A percentile compares a stretch with the other conserved stretches of the same genome.
These are phyloP conservation scores for Eupithecia pulchellata DNA, from an alignment of 2,888 invertebrate species.

Conservation along the genomic window DNA sequence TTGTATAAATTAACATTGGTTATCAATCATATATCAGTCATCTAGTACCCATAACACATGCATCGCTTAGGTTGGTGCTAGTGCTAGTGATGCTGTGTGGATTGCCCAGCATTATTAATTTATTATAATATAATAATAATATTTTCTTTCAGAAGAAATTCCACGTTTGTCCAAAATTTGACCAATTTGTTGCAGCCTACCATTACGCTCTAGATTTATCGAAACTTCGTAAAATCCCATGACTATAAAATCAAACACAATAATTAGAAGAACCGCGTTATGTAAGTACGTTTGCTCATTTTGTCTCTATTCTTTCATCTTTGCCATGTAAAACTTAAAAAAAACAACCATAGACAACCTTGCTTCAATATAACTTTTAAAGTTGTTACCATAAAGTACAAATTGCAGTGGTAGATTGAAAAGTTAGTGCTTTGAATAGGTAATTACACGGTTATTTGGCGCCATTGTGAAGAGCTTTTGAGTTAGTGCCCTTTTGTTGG, in stretches of 20 bases:
- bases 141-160: too few relatives aligned
- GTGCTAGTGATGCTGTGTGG: too few relatives aligned
- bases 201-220: neutral
- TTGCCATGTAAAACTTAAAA: constrained; percentile 38
- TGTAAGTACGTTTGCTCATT: constrained; percentile 51
- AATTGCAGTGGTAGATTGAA: constrained; percentile 3
- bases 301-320: constrained; percentile 45
- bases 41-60: too few relatives aligned
- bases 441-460: constrained; percentile 82
- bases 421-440: constrained; percentile 68
- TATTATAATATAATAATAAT: too few relatives aligned
- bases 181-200: neutral
- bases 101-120: too few relatives aligned
- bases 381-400: neutral
- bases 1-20: too few relatives aligned
- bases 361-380: constrained; percentile 2
- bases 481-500: constrained; percentile 64
- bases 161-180: neutral
- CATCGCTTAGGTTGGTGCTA: too few relatives aligned
- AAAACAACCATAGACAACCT: constrained; percentile 9
- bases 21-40: too few relatives aligned
- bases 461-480: constrained; percentile 68
- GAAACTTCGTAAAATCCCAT: neutral
- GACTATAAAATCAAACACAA: constrained; percentile 17
- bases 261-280: constrained; percentile 33